These are phyloP conservation scores for Geodia barretti DNA, from an alignment of 37 sponge, comb jelly and placozoan genomes.

Conservation along the genomic window DNA sequence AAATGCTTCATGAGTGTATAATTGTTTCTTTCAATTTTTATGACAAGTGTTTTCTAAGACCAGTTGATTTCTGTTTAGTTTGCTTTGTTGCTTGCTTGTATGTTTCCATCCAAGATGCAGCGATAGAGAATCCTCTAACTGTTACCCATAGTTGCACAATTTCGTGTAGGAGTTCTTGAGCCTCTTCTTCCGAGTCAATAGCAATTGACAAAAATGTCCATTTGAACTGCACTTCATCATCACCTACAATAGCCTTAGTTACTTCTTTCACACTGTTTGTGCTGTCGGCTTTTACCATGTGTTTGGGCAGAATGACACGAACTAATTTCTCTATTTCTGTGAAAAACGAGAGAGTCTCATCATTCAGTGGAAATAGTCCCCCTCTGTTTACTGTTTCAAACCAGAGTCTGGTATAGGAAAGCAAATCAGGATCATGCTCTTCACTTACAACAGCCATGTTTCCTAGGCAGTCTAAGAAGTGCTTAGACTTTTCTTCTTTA, in stretches of 20 bases:
- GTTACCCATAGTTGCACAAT: slow-evolving; percentile 43
- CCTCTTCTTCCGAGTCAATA: slow-evolving; percentile 13
- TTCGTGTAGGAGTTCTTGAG: slow-evolving; percentile 18
- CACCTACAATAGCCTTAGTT: slow-evolving; percentile 11
- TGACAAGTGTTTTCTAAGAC: slow-evolving; percentile 19
- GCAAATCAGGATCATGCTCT: slow-evolving; percentile 13
- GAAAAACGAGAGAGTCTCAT: slow-evolving; percentile 17
- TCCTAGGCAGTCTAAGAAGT: slow-evolving; percentile 41
- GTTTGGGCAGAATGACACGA: slow-evolving; percentile 1
- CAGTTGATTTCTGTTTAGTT: background rate
- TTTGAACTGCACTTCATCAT: slow-evolving; percentile 50
- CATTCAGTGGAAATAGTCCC: slow-evolving; percentile 52
- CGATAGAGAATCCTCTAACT: slow-evolving; percentile 48
- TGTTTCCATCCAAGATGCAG: slow-evolving; percentile 38
- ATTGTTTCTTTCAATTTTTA: background rate
- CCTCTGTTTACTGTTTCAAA: slow-evolving; percentile 38
- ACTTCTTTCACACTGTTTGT: background rate
- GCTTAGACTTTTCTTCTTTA: slow-evolving; percentile 1
- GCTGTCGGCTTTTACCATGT: background rate
- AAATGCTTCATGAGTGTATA: background rate
- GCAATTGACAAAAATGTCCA: slow-evolving; percentile 36
- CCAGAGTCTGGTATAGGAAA: slow-evolving; percentile 37
- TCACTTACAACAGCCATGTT: slow-evolving; percentile 40
- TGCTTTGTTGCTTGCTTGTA: slow-evolving; percentile 29
- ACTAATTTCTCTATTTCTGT: slow-evolving; percentile 14